Base-by-base conservation (phyloP, 2,888 invertebrate species). In the Nesidiocoris tenuis region DNA sequence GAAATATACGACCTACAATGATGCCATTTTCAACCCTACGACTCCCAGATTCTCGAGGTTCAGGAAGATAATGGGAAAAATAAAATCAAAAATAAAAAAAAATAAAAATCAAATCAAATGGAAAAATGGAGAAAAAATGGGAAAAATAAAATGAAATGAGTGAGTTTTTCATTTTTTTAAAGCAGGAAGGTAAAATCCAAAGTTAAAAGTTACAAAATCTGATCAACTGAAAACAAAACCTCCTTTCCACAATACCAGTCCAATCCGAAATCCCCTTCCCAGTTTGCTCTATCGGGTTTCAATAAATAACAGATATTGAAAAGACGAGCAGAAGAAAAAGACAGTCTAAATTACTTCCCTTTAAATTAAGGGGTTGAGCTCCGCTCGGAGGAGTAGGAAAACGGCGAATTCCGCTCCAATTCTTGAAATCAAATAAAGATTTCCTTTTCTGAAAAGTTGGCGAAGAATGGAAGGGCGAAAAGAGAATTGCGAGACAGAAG, bases 361-460 rank as follows among this genome's bases (percentile, higher is more conserved):
- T 56, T 74, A 74, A 74, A 74, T 74, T 74, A 74, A 64, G 56
- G 63, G 74, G 59, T 57, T 57, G 59, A 57, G 70, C 70, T 70
- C 24, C 19, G 70, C n/a, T n/a, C 3, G 5, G 59, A n/a, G 59
- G n/a, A 57, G 61, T 18, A 19, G 64, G 74, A 74, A 74, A 67
- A 70, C 24, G 63, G 64, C 54, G 74, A 74, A 74, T 74, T 74
- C 74, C 74, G 74, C 74, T 74, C 74, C 74, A 74, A 74, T 74
- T 74, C 74, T 72, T 72, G 72, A 72, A 67, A 72, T 72, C 61
- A 72, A 74, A 74, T 74, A 74, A 74, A 74, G 74, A 74, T 74
- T 74, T 74, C 74, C 74, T 56, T 57, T 70, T n/a, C 22, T 61
- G 59, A 25, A 24, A 67, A 70, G 61, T 56, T n/a, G 23, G 57